Percentiles rank a stretch among this genome's conserved stretches.
These are phyloP conservation scores for Pantelozetes paolii DNA, from an alignment of 2,888 invertebrate genomes.

Conservation along the genomic window DNA sequence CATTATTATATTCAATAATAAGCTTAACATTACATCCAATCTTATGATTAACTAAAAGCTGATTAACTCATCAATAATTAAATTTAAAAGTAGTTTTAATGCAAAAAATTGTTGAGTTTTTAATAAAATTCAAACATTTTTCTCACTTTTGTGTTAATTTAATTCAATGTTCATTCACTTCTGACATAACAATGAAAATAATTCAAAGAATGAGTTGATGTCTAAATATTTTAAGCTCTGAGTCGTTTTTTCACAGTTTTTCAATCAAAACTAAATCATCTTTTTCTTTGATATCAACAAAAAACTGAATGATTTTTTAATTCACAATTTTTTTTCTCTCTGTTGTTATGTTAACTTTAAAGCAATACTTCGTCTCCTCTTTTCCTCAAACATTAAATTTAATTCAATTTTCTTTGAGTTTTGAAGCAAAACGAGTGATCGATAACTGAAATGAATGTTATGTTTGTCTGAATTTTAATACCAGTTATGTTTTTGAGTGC, in stretches of 20 bases:
- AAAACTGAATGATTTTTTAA: background rate
- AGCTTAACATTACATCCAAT: background rate
- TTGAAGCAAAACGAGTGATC: background rate
- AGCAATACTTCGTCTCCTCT: constrained; percentile 13
- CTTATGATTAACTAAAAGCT: background rate
- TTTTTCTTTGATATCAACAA: background rate
- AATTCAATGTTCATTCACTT: background rate
- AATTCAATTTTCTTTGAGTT: constrained; percentile 8
- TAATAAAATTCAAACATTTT: background rate
- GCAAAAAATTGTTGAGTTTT: background rate
- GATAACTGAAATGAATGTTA: constrained; percentile 25
- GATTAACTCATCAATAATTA: background rate
- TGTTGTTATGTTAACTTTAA: background rate
- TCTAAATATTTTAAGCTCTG: background rate
- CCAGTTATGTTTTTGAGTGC: background rate
- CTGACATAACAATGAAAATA: background rate
- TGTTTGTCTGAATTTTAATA: background rate
- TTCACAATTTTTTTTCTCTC: background rate
- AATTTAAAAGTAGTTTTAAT: background rate
- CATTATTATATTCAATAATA: too few species aligned
- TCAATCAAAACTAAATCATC: constrained; percentile 19
- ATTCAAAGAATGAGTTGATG: background rate
- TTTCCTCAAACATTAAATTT: background rate
- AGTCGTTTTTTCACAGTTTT: background rate
- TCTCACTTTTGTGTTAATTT: too few species aligned